Conservation (phyloP, 2,113 vertebrate genomes). For the human region GRCh38 chr1:115865001-115865500, state of each 20-base stretch:
- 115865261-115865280: background rate
- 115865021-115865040: background rate
- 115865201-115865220: background rate
- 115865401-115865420: background rate
- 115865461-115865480: background rate
- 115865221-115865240: background rate
- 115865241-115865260: background rate
- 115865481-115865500: background rate
- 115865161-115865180: background rate
- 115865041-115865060: background rate
- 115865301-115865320: background rate
- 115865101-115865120: background rate
- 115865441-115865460: background rate
- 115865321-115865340: background rate
- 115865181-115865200: background rate
- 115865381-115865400: background rate
- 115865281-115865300: background rate
- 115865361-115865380: background rate
- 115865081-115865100: background rate
- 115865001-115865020: background rate
- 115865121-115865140: background rate
- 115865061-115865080: background rate
- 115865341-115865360: background rate
- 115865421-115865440: background rate
- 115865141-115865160: background rate